A percentile compares a stretch with the other conserved stretches of the same genome.
These are phyloP conservation scores for Tenualosa thibaudeaui DNA, from an alignment of 2,797 vertebrate species.

Conservation along the genomic window DNA sequence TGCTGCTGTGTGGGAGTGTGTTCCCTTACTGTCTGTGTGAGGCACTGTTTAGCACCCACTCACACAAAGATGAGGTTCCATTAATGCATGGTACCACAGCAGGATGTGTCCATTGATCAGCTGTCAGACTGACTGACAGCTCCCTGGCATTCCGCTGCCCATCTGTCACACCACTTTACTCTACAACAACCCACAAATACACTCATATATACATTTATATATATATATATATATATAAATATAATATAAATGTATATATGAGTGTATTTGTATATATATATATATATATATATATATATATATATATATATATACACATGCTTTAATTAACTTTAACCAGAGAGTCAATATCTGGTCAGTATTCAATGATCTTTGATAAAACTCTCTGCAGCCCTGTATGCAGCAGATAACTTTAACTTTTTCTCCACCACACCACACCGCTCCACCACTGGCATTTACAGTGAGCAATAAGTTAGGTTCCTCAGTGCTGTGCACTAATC, in stretches of 20 bases:
- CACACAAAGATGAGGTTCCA: slow-evolving; percentile 55
- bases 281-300: too few relatives aligned
- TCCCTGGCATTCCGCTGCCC: slow-evolving; percentile 52
- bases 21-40: slow-evolving; percentile 38
- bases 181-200: not conserved
- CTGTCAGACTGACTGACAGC: slow-evolving; percentile 58
- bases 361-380: too few relatives aligned
- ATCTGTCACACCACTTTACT: slow-evolving; percentile 9
- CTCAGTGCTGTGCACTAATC: not conserved
- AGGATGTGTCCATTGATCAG: slow-evolving; percentile 60
- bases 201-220: not conserved
- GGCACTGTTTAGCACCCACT: slow-evolving; percentile 53
- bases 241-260: too few relatives aligned
- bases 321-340: too few relatives aligned
- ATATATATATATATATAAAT: too few relatives aligned
- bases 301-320: too few relatives aligned
- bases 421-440: not conserved
- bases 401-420: not conserved
- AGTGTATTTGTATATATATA: too few relatives aligned
- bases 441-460: not conserved
- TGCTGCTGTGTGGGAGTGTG: not conserved
- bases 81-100: slow-evolving; percentile 60
- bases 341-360: too few relatives aligned
- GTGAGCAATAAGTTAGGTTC: not conserved
- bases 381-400: not conserved